These are phyloP conservation scores for Epizoanthus fatuus DNA, from an alignment of 92 coral and sea anemone genomes.

Conservation along the genomic window DNA sequence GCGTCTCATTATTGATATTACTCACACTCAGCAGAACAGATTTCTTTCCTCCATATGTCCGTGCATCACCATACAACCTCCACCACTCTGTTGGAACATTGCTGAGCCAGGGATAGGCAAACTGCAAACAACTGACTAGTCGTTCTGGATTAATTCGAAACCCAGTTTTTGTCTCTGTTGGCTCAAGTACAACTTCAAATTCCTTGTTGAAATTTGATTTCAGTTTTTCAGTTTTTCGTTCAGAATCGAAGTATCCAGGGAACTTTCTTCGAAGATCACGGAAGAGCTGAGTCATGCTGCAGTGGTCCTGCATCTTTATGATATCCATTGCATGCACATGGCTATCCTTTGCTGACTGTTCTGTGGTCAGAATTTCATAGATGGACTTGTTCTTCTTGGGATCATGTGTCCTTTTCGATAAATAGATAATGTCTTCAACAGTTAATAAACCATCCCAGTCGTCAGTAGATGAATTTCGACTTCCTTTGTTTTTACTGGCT, in stretches of 20 bases:
- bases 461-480: neutral
- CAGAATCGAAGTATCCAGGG: constrained; percentile 39
- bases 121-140: too few relatives aligned
- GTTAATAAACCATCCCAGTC: constrained; percentile 50
- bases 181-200: too few relatives aligned
- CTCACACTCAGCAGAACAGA: constrained; percentile 21
- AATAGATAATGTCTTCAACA: constrained; percentile 43
- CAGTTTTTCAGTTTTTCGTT: neutral
- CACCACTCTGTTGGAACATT: neutral
- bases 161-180: too few relatives aligned
- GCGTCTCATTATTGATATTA: constrained; percentile 38
- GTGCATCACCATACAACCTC: constrained; percentile 39
- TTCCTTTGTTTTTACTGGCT: constrained; percentile 1
- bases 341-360: too few relatives aligned
- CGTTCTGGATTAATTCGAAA: too few relatives aligned
- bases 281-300: constrained; percentile 29
- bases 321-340: constrained; percentile 49
- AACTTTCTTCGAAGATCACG: constrained; percentile 33
- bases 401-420: constrained; percentile 36
- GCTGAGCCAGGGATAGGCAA: constrained; percentile 4
- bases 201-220: too few relatives aligned
- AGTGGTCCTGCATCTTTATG: constrained; percentile 39
- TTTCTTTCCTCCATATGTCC: constrained; percentile 49
- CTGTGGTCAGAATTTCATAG: constrained; percentile 23
- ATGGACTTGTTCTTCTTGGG: constrained; percentile 31